phyloP scores from a whole-genome alignment of 2,113 vertebrate genomes.

The Amblyopsis rosae region DNA sequence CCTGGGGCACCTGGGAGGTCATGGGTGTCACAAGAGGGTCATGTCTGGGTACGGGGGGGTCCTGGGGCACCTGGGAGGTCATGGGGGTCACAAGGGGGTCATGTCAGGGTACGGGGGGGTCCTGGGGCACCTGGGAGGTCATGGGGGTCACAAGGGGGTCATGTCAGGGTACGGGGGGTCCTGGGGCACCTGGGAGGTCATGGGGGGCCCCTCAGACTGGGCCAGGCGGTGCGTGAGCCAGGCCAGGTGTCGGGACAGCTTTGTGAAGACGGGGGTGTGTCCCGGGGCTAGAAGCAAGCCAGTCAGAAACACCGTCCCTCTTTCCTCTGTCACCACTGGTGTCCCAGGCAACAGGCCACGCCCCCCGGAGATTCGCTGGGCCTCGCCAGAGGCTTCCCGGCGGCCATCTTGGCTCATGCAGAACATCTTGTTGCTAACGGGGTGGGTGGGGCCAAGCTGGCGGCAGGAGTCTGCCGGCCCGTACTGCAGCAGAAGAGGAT shows the following conservation, averaged over 20 bases:
- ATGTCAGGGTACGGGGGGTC: not conserved
- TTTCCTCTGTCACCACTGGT: slow-evolving; percentile 73
- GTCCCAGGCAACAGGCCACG: slow-evolving; percentile 69
- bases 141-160: too few species aligned
- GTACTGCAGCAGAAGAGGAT: slow-evolving; percentile 48
- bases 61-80: too few species aligned
- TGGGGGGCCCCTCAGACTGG: slow-evolving; percentile 10
- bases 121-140: not conserved
- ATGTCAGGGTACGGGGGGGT: not conserved
- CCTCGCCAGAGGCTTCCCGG: not conserved
- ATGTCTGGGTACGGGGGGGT: too few species aligned
- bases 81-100: too few species aligned
- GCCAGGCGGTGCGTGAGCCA: slow-evolving; percentile 75
- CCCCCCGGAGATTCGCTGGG: accelerated
- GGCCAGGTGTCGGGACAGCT: slow-evolving; percentile 81
- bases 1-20: too few species aligned
- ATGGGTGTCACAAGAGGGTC: too few species aligned
- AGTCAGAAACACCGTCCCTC: slow-evolving; percentile 83
- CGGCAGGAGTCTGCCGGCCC: slow-evolving; percentile 76
- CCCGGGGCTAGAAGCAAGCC: slow-evolving; percentile 77
- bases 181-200: slow-evolving; percentile 9
- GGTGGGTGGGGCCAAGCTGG: slow-evolving; percentile 71
- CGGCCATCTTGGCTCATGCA: slow-evolving; percentile 67
- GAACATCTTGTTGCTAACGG: slow-evolving; percentile 84
- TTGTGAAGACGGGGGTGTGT: slow-evolving; percentile 77